Evolutionary conservation across 2,888 invertebrate genomes (phyloP).

Genomic region (Eupithecia dodoneata): DNA sequence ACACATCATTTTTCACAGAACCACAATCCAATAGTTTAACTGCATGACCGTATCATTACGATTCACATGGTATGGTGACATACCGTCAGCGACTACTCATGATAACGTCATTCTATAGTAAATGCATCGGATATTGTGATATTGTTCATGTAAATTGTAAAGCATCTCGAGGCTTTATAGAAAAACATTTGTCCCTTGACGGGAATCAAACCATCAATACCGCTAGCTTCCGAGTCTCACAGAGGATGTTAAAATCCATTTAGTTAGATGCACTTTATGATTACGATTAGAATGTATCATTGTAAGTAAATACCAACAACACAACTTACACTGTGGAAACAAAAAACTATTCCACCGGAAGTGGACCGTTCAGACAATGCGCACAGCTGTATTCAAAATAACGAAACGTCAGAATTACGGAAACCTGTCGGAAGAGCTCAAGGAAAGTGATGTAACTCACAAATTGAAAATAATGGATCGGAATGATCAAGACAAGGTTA

Average conservation of each 20-base stretch:
- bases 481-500: not conserved
- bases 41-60: not conserved
- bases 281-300: not conserved
- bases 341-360: slow-evolving; percentile 6
- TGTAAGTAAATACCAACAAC: not conserved
- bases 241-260: not conserved
- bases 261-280: not conserved
- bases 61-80: not conserved
- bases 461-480: not conserved
- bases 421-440: slow-evolving; percentile 6
- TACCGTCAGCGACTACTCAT: not conserved
- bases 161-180: not conserved
- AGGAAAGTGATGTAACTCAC: slow-evolving; percentile 4
- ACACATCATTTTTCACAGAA: slow-evolving; percentile 3
- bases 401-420: not conserved
- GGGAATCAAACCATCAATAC: not conserved
- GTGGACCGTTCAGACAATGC: not conserved
- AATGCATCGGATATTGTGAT: not conserved
- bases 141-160: not conserved
- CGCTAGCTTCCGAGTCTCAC: not conserved
- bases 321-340: not conserved
- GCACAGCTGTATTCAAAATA: slow-evolving; percentile 8
- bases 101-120: not conserved
- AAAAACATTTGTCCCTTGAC: not conserved
- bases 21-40: not conserved